Evolutionary conservation across 1,140 invertebrate species (phyloP), one percentile per base, ranked within the genome.

Genomic region (Condylostylus longicornis): DNA sequence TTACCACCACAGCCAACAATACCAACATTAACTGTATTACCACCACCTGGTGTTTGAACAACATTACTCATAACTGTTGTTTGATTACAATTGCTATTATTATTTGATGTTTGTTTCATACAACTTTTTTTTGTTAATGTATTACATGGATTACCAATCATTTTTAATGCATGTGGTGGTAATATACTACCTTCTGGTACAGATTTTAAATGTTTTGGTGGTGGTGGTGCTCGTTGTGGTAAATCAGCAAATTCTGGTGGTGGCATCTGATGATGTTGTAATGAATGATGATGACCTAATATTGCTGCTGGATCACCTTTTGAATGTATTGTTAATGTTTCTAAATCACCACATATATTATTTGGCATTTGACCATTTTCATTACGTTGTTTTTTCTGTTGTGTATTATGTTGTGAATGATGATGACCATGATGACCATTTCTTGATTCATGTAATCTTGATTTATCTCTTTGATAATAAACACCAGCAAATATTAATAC

Each of bases 401-500:
- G 61, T 45, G 51, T 55, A n/a, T n/a, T n/a, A n/a, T n/a, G n/a
- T n/a, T n/a, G n/a, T n/a, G n/a, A n/a, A 67, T 42, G 63, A n/a
- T n/a, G n/a, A n/a, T n/a, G n/a, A n/a, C n/a, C n/a, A n/a, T n/a
- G n/a, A 44, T 63, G 55, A 42, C 44, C 47, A 41, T 64, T 28
- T 49, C 69, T 58, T 62, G 70, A 40, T 64, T 61, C 72, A 42
- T 72, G 74, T 48, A 79, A 67, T 42, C 79, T 67, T 13, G 79
- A 75, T 53, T 88, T 87, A 51, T 93, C 86, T 10, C 86, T 67
- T 52, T 93, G 87, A 57, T 93, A 93, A 49, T 90, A 94, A 0
- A 94, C 84, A 2, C 87, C 88, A 21, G 86, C 86, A 52, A 94
- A 93, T 46, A 95, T 87, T 9, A 95, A 65, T 1, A 93, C 80